Base-by-base conservation (phyloP, 2,797 vertebrate genomes). In the Somateria mollissima region DNA sequence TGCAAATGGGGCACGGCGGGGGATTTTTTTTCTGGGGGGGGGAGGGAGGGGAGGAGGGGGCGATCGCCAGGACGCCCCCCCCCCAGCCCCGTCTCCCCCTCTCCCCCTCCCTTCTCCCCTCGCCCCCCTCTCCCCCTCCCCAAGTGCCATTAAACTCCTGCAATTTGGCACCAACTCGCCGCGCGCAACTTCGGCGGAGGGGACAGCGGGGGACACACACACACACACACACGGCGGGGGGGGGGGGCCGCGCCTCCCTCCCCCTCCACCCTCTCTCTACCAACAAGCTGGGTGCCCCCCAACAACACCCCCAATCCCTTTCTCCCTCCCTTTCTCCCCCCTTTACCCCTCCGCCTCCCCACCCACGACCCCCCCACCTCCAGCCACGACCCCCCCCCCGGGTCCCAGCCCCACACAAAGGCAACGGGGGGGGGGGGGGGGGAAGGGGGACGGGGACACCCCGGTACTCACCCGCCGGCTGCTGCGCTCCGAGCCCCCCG, bases 231-330 rank as follows among this genome's bases (percentile, higher is more conserved):
- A 43, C 41, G 41, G 41, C 8, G 18, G 39, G 6, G 27, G 27
- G 25, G 34, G 47, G n/a, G 67, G 58, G 15, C 10, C 18, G 17
- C 10, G 4, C 58, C 89, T 86, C 95, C 89, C 91, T 87, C 92
- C 90, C 94, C 93, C 67, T 89, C 96, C 95, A 89, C 95, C 94
- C 90, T 92, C 92, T 73, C 92, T 73, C 91, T 92, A 85, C 80
- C 92, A 93, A 95, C 43, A 57, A n/a, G 56, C 56, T 30, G 56
- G 56, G 56, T n/a, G 56, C 32, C 56, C 32, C 32, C 56, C 96
- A 25, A 89, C 89, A 20, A 78, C 77, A 78, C 96, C 88, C 90
- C 88, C 84, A 84, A 92, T 75, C 88, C 77, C 76, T 58, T 36
- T 73, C 19, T 3, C 43, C 65, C 92, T 51, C 82, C 89, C 43